Base-by-base conservation (phyloP, 2,113 vertebrate genomes). In the Pollachius pollachius region DNA sequence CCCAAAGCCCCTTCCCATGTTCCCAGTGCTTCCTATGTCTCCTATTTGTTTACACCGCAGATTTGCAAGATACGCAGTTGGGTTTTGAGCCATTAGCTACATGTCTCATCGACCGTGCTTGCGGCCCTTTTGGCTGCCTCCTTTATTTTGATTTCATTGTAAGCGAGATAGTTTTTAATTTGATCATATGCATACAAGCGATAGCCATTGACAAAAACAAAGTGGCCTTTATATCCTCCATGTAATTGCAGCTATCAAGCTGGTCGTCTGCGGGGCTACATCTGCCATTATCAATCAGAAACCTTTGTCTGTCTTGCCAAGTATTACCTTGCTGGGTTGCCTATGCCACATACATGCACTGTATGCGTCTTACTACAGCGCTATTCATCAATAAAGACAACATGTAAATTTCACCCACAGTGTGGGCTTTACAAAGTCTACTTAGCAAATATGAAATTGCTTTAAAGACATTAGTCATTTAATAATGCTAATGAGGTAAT, bases 21-120 rank as follows among this genome's bases (percentile, higher is more conserved):
- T 73, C 69, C 62, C 62, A 13, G 70, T 64, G 76, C 41, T 9
- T 48, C 41, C 41, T 48, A 48, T 13, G 41, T 48, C 80, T 79
- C 74, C 64, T 37, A 84, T 89, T 89, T 91, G 89, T 91, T 91
- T 90, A 90, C 88, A 89, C 89, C 85, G 85, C 88, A 84, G 87
- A 89, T 88, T 88, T 84, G 74, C 69, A 78, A 84, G 85, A 88
- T 91, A 86, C 89, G 89, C 87, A 88, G 76, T 91, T 88, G 66
- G 74, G 75, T 87, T 86, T 83, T 57, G 85, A 89, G 79, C 80
- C 67, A 73, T 85, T 84, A 86, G 85, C 85, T 65, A 48, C 70
- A 72, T 73, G 72, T 85, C 70, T 71, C 5, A 73, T 78, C 72
- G 68, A 62, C 78, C 68, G 13, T 67, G 52, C 69, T 79, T 12